Conservation (phyloP, 2,888 invertebrate genomes). For the Caenorhabditis sp. region DNA sequence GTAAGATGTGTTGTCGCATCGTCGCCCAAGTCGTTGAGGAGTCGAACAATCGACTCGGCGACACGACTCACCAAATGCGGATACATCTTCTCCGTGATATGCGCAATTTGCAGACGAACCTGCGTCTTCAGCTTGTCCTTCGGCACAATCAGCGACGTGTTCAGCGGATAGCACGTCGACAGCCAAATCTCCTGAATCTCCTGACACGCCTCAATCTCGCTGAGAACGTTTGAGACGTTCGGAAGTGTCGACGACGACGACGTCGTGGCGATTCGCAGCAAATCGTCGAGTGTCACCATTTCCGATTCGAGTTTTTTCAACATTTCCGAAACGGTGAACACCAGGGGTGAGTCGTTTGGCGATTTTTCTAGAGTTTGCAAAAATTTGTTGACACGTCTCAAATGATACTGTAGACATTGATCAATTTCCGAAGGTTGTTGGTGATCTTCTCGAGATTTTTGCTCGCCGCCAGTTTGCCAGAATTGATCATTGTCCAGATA, state of each 20-base stretch:
- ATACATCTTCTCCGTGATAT: constrained; percentile 50
- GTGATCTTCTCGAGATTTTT: not conserved
- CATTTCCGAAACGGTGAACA: constrained; percentile 73
- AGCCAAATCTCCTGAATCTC: constrained; percentile 68
- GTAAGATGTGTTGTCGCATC: constrained; percentile 42
- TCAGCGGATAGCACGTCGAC: constrained; percentile 56
- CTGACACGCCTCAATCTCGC: constrained; percentile 59
- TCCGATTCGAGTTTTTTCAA: constrained; percentile 73
- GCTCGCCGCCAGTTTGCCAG: constrained; percentile 34
- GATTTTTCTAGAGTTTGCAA: constrained; percentile 46
- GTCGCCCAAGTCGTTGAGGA: constrained; percentile 30
- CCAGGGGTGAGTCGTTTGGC: constrained; percentile 72
- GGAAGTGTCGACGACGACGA: constrained; percentile 64
- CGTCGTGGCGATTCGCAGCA: constrained; percentile 71
- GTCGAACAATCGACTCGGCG: constrained; percentile 46
- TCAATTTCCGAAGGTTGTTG: constrained; percentile 57
- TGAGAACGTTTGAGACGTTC: constrained; percentile 60
- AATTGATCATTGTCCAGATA: constrained; percentile 54
- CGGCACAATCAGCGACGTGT: constrained; percentile 59
- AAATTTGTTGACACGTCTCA: constrained; percentile 47
- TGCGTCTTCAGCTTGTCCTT: constrained; percentile 49
- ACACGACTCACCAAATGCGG: constrained; percentile 56
- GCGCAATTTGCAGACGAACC: constrained; percentile 45
- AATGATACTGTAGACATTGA: constrained; percentile 62
- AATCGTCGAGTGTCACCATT: constrained; percentile 72